Evolutionary conservation across 2,113 vertebrate species (phyloP).

Genomic region (Probosciger aterrimus): DNA sequence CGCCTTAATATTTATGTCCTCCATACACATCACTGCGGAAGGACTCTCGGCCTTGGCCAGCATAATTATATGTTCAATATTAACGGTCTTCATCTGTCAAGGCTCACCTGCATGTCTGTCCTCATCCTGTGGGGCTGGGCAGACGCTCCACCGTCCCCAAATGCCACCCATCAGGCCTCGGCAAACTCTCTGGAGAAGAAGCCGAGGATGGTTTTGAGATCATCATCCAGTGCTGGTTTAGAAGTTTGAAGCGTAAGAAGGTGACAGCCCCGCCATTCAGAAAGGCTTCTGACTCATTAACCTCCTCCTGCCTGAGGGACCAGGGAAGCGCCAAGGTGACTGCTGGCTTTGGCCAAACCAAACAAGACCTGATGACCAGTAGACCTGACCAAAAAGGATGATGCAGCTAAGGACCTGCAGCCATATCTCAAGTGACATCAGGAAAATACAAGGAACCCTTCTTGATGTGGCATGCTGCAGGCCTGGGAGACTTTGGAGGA

Average conservation of each 20-base stretch:
- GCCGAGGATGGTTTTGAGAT: not conserved
- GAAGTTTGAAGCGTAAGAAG: not conserved
- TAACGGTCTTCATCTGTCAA: slow-evolving; percentile 37
- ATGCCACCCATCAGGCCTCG: accelerated
- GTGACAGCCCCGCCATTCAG: accelerated
- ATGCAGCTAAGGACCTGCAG: not conserved
- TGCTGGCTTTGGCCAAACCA: not conserved
- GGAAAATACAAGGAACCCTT: not conserved
- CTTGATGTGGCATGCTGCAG: not conserved
- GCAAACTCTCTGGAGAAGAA: not conserved
- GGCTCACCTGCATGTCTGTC: not conserved
- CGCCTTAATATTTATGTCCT: slow-evolving; percentile 59
- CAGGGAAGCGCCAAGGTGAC: not conserved
- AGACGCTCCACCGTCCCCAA: accelerated
- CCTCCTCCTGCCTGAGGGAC: not conserved
- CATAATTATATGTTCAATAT: slow-evolving; percentile 62
- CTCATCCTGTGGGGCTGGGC: accelerated
- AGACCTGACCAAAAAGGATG: accelerated
- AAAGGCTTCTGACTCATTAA: accelerated
- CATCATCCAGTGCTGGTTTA: accelerated
- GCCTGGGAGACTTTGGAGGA: not conserved
- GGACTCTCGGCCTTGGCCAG: slow-evolving; percentile 23
- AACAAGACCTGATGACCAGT: accelerated
- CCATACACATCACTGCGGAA: not conserved
- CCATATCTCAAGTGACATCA: not conserved